Evolutionary conservation across 2,113 vertebrate species (phyloP).

Genomic region (Notiomystis cincta): DNA sequence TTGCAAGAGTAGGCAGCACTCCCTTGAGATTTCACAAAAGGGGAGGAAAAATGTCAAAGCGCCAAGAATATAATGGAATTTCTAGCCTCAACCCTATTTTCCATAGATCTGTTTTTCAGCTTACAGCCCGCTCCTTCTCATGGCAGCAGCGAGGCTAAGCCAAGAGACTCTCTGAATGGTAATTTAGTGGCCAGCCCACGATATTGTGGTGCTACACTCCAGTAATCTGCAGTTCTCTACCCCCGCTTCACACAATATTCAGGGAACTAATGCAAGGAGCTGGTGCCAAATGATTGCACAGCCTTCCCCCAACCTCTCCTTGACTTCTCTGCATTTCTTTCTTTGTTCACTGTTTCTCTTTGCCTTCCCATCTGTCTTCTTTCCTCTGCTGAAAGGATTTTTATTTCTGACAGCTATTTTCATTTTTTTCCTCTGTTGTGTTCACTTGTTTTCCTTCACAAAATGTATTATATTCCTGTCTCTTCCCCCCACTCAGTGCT

Average conservation of each 20-base stretch:
- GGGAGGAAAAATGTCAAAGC: conserved; percentile 56
- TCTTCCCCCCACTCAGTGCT: not conserved
- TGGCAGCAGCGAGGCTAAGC: conserved; percentile 8
- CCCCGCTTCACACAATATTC: conserved; percentile 24
- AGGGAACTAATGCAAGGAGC: conserved; percentile 16
- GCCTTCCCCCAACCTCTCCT: not conserved
- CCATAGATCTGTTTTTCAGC: conserved; percentile 46
- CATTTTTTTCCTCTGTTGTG: not conserved
- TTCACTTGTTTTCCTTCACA: not conserved
- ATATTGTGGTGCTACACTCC: conserved; percentile 48
- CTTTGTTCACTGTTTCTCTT: not conserved
- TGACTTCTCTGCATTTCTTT: conserved; percentile 4
- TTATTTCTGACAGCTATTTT: not conserved
- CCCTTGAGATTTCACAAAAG: conserved; percentile 58
- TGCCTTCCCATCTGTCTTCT: not conserved
- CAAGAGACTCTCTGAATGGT: conserved; percentile 40
- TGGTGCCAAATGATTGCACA: conserved; percentile 23
- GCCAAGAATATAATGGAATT: conserved; percentile 53
- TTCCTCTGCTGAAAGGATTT: not conserved
- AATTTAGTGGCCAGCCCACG: conserved; percentile 56
- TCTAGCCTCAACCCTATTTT: conserved; percentile 37
- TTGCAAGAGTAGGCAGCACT: conserved; percentile 38
- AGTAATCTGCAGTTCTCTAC: not conserved
- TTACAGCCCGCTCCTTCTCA: not conserved
- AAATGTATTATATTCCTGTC: not conserved